Conservation (phyloP, 1,140 invertebrate species). For the Cephus cinctus region DNA sequence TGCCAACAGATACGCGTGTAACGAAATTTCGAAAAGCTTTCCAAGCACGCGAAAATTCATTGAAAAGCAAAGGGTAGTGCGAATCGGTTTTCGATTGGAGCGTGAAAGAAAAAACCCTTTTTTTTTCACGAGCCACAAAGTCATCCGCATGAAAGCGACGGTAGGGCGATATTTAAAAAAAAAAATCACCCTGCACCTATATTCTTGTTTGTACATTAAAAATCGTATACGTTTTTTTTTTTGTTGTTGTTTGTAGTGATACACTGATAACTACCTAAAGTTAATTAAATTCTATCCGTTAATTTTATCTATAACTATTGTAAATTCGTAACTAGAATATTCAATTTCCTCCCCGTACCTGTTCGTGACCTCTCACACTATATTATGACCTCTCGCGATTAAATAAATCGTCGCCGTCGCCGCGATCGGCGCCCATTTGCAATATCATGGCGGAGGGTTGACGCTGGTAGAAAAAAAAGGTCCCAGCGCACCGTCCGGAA, state of each 20-base stretch:
- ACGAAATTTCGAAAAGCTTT: no score
- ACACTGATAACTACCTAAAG: slow-evolving; percentile 52
- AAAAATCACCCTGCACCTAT: slow-evolving; percentile 1
- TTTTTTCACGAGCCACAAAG: no score
- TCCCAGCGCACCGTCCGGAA: slow-evolving; percentile 21
- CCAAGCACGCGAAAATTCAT: no score
- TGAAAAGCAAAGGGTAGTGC: no score
- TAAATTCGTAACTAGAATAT: slow-evolving; percentile 57
- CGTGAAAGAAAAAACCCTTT: background rate
- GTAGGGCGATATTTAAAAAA: background rate
- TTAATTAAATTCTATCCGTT: slow-evolving; percentile 30
- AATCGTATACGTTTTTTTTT: slow-evolving; percentile 54
- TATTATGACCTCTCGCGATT: slow-evolving; percentile 20
- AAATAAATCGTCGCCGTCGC: no score
- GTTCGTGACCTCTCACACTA: no score
- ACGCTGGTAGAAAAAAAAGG: slow-evolving; percentile 25
- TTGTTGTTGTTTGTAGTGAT: slow-evolving; percentile 52
- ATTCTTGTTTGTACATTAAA: slow-evolving; percentile 52
- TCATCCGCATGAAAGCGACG: no score
- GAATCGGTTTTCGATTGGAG: background rate
- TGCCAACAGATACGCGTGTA: no score
- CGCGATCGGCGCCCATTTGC: slow-evolving; percentile 15
- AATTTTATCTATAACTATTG: slow-evolving; percentile 31
- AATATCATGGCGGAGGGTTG: slow-evolving; percentile 31
- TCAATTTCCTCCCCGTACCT: slow-evolving; percentile 35